Evolutionary conservation across 2,888 invertebrate species (phyloP).

Genomic region (Byasa hedistus): DNA sequence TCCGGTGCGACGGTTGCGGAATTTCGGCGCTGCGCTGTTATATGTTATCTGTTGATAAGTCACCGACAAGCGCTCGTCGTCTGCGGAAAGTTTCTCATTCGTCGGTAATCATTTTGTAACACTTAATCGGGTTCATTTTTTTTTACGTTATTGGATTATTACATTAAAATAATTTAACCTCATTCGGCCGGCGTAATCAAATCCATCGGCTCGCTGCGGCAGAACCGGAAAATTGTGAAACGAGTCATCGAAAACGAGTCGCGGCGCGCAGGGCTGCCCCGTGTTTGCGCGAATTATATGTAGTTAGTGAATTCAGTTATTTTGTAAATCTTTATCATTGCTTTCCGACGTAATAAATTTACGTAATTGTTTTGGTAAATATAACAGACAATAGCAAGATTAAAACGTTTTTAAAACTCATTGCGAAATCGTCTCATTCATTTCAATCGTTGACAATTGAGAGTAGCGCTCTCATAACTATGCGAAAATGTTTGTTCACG

Average conservation of each 20-base stretch:
- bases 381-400: too few relatives aligned
- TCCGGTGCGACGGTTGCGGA: constrained; percentile 30
- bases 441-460: too few relatives aligned
- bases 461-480: too few relatives aligned
- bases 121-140: background rate
- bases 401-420: too few relatives aligned
- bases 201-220: constrained; percentile 21
- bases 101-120: background rate
- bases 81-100: background rate
- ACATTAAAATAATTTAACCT: constrained; percentile 16
- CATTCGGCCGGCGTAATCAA: constrained; percentile 8
- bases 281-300: too few relatives aligned
- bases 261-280: constrained; percentile 2
- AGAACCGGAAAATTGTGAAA: constrained; percentile 46
- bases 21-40: constrained; percentile 10
- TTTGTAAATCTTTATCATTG: too few relatives aligned
- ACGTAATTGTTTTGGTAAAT: too few relatives aligned
- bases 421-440: too few relatives aligned
- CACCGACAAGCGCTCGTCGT: background rate
- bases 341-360: too few relatives aligned
- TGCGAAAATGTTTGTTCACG: too few relatives aligned
- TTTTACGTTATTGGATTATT: background rate
- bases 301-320: too few relatives aligned
- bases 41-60: constrained; percentile 16
- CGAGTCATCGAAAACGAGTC: constrained; percentile 60